phyloP scores from a whole-genome alignment of 2,797 vertebrate genomes.

The Pangasius sanitwongsei region DNA sequence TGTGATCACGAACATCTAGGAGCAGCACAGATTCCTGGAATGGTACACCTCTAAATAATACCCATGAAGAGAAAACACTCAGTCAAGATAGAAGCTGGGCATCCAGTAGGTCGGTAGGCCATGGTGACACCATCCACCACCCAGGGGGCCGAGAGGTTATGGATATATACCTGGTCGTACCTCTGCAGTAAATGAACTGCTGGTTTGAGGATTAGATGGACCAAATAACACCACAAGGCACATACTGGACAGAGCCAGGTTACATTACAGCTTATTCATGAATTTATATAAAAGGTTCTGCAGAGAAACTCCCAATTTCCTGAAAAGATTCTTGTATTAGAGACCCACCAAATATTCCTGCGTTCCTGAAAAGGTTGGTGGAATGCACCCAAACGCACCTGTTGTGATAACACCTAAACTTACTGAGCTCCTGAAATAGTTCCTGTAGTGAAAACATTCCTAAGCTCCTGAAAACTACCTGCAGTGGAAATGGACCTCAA shows the following conservation, averaged over 20 bases:
- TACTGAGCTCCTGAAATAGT: background rate
- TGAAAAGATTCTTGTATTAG: too few relatives aligned
- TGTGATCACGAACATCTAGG: background rate
- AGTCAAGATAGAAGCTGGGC: background rate
- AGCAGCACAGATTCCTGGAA: background rate
- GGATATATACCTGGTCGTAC: background rate
- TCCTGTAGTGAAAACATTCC: background rate
- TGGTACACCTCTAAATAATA: background rate
- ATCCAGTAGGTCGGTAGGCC: background rate
- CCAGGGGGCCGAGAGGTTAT: background rate
- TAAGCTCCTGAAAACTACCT: background rate
- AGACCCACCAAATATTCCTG: too few relatives aligned
- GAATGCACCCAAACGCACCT: too few relatives aligned
- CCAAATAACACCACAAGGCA: background rate
- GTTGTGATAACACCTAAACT: too few relatives aligned
- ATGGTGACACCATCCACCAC: background rate
- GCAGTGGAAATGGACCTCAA: too few relatives aligned
- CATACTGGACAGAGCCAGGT: background rate
- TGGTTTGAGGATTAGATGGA: background rate
- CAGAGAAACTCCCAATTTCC: too few relatives aligned
- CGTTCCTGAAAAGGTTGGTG: too few relatives aligned
- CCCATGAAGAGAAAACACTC: background rate
- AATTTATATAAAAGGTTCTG: background rate
- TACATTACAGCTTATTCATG: background rate
- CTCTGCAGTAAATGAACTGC: background rate